phyloP scores from a whole-genome alignment of 2,113 vertebrate genomes.

The Puma concolor region DNA sequence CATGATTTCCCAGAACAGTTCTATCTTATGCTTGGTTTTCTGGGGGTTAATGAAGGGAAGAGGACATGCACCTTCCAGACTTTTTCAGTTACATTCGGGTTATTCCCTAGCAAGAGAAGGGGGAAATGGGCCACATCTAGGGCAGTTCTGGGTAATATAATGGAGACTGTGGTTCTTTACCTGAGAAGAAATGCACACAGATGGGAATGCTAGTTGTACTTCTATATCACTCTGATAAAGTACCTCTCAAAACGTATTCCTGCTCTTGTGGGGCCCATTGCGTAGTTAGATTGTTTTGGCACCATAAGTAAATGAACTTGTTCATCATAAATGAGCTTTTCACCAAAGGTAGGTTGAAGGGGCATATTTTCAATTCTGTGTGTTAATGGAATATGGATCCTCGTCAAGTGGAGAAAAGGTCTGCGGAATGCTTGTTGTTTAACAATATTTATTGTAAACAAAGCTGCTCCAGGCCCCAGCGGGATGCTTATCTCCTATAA shows the following conservation, averaged over 20 bases:
- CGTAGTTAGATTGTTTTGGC: conserved; percentile 30
- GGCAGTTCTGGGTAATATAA: not conserved
- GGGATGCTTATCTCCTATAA: conserved; percentile 30
- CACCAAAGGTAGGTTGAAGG: conserved; percentile 33
- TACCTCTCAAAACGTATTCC: not conserved
- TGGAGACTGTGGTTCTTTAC: not conserved
- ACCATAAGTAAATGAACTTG: conserved; percentile 51
- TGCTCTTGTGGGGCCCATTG: not conserved
- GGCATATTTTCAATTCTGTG: conserved; percentile 56
- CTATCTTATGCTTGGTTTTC: conserved; percentile 53
- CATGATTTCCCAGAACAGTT: not conserved
- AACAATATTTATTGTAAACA: not conserved
- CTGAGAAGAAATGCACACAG: not conserved
- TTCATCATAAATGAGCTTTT: conserved; percentile 63
- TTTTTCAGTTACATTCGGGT: not conserved
- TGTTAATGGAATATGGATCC: conserved; percentile 60
- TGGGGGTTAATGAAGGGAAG: not conserved
- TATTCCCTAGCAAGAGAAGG: not conserved
- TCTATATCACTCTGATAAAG: not conserved
- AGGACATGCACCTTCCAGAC: not conserved
- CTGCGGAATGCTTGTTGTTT: conserved; percentile 58
- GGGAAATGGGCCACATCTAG: not conserved
- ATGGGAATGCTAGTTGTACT: not conserved
- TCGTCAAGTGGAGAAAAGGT: conserved; percentile 62
- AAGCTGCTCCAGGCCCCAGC: conserved; percentile 23